phyloP scores from a whole-genome alignment of 2,888 invertebrate species.

The Hyles lineata region DNA sequence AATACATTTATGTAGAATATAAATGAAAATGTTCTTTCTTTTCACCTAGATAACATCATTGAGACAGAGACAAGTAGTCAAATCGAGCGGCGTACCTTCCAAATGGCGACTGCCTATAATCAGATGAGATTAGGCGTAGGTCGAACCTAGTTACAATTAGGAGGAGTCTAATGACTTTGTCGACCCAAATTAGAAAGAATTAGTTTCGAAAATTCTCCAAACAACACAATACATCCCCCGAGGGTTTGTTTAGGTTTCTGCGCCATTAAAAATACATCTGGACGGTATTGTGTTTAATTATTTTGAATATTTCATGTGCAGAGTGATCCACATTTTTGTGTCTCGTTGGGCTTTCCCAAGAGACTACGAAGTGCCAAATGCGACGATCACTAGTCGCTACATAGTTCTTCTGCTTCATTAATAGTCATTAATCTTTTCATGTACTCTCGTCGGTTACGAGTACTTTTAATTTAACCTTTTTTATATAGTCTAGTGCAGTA shows the following conservation, averaged over 20 bases:
- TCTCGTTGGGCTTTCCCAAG: no score
- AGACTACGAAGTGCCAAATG: no score
- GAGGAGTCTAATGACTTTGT: not conserved
- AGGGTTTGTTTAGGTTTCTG: not conserved
- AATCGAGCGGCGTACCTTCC: not conserved
- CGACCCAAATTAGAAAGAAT: not conserved
- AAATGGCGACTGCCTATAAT: not conserved
- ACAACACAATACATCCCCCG: not conserved
- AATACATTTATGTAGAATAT: no score
- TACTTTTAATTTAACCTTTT: no score
- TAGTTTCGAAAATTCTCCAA: not conserved
- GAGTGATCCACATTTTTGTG: no score
- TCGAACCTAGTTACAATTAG: constrained; percentile 6
- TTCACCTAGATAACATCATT: not conserved
- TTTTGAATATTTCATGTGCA: no score
- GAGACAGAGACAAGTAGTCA: not conserved
- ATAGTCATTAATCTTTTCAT: no score
- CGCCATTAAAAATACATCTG: not conserved
- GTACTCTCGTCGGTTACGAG: no score
- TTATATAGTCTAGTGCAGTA: no score
- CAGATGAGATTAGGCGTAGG: not conserved
- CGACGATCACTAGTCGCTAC: no score
- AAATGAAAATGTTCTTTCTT: not conserved
- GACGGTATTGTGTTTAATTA: no score
- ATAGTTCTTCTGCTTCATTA: no score